These are phyloP conservation scores for Sinodicranocentrus sp. DNA, from an alignment of 2,888 invertebrate species.

Conservation along the genomic window DNA sequence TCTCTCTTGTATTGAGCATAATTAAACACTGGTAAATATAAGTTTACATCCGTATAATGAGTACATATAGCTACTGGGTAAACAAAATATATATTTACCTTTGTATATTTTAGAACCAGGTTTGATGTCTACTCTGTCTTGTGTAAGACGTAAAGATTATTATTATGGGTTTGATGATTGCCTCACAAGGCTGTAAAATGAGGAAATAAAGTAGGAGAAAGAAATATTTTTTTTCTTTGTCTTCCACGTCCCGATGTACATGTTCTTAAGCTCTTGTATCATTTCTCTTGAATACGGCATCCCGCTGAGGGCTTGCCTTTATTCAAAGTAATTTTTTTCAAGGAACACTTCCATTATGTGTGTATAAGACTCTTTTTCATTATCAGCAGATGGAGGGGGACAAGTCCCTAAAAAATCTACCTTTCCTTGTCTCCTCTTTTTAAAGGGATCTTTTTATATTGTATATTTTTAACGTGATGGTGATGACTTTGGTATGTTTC, in stretches of 20 bases:
- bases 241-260: neutral
- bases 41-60: neutral
- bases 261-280: constrained; percentile 1
- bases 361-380: neutral
- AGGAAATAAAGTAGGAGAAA: constrained; percentile 53
- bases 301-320: constrained; percentile 38
- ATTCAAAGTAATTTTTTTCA: constrained; percentile 20
- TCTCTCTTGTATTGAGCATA: constrained; percentile 36
- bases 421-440: too few relatives aligned
- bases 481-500: neutral
- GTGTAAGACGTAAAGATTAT: constrained; percentile 48
- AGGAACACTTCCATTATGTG: too few relatives aligned
- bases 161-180: constrained; percentile 57
- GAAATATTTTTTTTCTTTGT: constrained; percentile 12
- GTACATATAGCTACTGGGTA: neutral
- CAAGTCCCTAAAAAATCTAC: too few relatives aligned
- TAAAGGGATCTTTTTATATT: too few relatives aligned
- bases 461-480: too few relatives aligned
- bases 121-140: too few relatives aligned
- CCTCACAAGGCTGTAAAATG: constrained; percentile 62
- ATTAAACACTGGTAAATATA: constrained; percentile 25
- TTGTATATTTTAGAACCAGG: too few relatives aligned
- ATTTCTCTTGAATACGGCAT: constrained; percentile 13
- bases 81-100: too few relatives aligned
- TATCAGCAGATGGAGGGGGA: neutral